Evolutionary conservation across 2,888 invertebrate species (phyloP).

Genomic region (Ecliptopera silaceata): DNA sequence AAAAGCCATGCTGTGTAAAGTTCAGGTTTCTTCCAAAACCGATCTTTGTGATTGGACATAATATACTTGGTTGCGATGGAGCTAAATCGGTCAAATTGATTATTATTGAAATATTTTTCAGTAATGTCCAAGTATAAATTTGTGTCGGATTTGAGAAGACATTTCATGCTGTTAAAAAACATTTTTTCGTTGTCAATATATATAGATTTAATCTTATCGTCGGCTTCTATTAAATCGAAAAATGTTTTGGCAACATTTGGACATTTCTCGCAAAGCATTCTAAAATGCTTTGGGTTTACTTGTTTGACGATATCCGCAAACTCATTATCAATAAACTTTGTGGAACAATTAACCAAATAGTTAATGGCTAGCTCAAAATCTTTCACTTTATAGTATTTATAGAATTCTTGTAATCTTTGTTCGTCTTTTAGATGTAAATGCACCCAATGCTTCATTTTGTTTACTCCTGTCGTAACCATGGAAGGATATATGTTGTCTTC

Average conservation of each 20-base stretch:
- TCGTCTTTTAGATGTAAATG: constrained; percentile 36
- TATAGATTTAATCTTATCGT: constrained; percentile 16
- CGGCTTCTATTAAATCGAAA: constrained; percentile 24
- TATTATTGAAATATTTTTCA: constrained; percentile 36
- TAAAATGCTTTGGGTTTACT: constrained; percentile 36
- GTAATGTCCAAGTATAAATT: constrained; percentile 39
- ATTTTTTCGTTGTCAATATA: constrained; percentile 22
- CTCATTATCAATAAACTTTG: constrained; percentile 24
- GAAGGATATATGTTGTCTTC: constrained; percentile 56
- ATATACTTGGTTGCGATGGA: constrained; percentile 36
- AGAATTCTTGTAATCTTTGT: constrained; percentile 35
- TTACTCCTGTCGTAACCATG: constrained; percentile 55
- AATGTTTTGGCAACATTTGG: constrained; percentile 32
- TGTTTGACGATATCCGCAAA: constrained; percentile 29
- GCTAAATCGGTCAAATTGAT: constrained; percentile 27
- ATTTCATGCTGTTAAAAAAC: constrained; percentile 27
- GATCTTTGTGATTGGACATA: constrained; percentile 35
- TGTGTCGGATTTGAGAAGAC: constrained; percentile 31
- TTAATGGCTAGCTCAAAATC: constrained; percentile 33
- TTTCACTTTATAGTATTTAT: constrained; percentile 31
- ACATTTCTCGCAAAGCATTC: constrained; percentile 36
- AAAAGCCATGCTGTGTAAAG: constrained; percentile 40
- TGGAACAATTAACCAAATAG: constrained; percentile 34
- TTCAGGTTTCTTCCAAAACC: constrained; percentile 40
- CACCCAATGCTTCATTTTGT: constrained; percentile 56